Conservation (phyloP, 2,888 invertebrate genomes). For the Synanthedon formicaeformis region DNA sequence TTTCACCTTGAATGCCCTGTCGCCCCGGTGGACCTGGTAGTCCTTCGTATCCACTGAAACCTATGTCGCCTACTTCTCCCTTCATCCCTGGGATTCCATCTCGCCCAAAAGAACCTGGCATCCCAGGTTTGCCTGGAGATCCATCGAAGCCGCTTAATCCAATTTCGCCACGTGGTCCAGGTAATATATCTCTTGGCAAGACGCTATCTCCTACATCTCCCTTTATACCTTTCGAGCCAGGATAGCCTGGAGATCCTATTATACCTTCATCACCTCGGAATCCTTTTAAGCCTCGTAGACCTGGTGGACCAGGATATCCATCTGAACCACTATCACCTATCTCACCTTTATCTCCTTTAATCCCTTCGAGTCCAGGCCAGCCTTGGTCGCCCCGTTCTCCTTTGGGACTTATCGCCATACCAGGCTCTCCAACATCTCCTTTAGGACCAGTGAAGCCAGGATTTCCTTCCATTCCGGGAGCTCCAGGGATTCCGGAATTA, state of each 20-base stretch:
- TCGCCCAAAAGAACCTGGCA: slow-evolving; percentile 68
- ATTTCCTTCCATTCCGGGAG: slow-evolving; percentile 73
- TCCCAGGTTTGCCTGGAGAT: slow-evolving; percentile 60
- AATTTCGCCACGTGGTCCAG: slow-evolving; percentile 48
- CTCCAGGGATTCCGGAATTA: slow-evolving; percentile 64
- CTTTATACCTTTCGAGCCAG: slow-evolving; percentile 62
- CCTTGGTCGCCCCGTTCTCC: slow-evolving; percentile 64
- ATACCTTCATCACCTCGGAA: slow-evolving; percentile 59
- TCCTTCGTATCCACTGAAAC: slow-evolving; percentile 32
- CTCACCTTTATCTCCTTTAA: slow-evolving; percentile 52
- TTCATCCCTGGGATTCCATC: slow-evolving; percentile 53
- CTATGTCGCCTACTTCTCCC: slow-evolving; percentile 63
- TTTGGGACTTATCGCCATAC: slow-evolving; percentile 62
- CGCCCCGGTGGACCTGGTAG: slow-evolving; percentile 49
- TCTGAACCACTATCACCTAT: slow-evolving; percentile 55
- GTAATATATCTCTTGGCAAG: slow-evolving; percentile 25
- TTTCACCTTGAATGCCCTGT: slow-evolving; percentile 51
- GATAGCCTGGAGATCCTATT: slow-evolving; percentile 62
- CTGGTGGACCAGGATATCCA: slow-evolving; percentile 67
- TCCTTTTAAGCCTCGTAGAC: slow-evolving; percentile 66
- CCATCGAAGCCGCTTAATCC: slow-evolving; percentile 53
- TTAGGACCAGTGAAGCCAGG: slow-evolving; percentile 69
- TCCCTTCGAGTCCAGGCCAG: slow-evolving; percentile 39
- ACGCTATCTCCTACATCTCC: slow-evolving; percentile 63
- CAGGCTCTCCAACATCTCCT: slow-evolving; percentile 74